Evolutionary conservation across 2,113 vertebrate genomes (phyloP).

Genomic region (Potamarius usumacintae): DNA sequence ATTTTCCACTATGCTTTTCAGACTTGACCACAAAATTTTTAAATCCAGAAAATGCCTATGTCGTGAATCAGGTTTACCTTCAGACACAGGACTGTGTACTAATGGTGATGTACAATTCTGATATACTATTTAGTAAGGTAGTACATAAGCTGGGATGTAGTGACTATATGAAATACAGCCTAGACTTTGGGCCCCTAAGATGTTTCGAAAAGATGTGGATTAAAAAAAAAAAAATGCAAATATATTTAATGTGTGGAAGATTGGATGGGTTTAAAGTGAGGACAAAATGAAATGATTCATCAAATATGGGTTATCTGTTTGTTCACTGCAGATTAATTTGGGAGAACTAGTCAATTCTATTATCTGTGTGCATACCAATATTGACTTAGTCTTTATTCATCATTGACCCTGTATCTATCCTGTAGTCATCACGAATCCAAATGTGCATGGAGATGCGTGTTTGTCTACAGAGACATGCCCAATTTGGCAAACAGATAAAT

Average conservation of each 20-base stretch:
- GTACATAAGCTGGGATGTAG: background rate
- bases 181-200: background rate
- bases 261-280: background rate
- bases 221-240: background rate
- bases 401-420: background rate
- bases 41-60: background rate
- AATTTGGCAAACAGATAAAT: slow-evolving; percentile 64
- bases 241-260: background rate
- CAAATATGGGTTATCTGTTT: slow-evolving; percentile 17
- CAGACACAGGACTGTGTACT: background rate
- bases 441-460: background rate
- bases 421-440: background rate
- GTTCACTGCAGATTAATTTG: slow-evolving; percentile 23
- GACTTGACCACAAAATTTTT: background rate
- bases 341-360: slow-evolving; percentile 18
- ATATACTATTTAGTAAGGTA: background rate
- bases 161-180: background rate
- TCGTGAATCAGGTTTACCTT: background rate
- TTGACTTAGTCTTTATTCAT: slow-evolving; percentile 39
- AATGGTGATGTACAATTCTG: background rate
- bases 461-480: slow-evolving; percentile 37
- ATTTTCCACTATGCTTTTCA: background rate
- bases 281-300: slow-evolving; percentile 1
- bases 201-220: background rate
- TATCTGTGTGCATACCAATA: slow-evolving; percentile 36